phyloP scores from a whole-genome alignment of 1,140 invertebrate genomes.

The Marisa cornuarietis region DNA sequence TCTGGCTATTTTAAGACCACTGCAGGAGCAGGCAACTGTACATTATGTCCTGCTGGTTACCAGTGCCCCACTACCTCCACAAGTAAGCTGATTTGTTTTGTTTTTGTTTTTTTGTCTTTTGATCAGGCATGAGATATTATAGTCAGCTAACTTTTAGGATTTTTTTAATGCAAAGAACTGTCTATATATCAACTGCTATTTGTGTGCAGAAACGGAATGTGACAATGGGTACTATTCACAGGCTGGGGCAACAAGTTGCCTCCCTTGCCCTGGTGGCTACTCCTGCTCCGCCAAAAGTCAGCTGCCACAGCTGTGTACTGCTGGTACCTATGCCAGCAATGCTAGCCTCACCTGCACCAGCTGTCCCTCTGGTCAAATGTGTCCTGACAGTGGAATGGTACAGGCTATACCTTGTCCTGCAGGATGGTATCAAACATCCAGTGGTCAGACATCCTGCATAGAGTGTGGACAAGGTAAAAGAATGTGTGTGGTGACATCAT shows the following conservation, averaged over 20 bases:
- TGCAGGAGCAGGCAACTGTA: slow-evolving; percentile 35
- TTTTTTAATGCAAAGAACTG: not conserved
- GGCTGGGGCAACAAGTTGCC: slow-evolving; percentile 43
- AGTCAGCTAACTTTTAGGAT: too few relatives aligned
- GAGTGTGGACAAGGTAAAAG: slow-evolving; percentile 51
- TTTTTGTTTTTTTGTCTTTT: too few relatives aligned
- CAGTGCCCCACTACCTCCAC: slow-evolving; percentile 36
- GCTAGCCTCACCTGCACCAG: slow-evolving; percentile 38
- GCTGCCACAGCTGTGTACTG: slow-evolving; percentile 44
- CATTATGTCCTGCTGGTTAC: slow-evolving; percentile 42
- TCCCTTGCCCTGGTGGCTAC: slow-evolving; percentile 50
- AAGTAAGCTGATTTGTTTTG: slow-evolving; percentile 16
- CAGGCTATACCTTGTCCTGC: slow-evolving; percentile 40
- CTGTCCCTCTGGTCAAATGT: slow-evolving; percentile 49
- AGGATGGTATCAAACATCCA: slow-evolving; percentile 51
- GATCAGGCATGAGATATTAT: too few relatives aligned
- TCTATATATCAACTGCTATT: not conserved
- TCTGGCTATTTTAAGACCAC: slow-evolving; percentile 36
- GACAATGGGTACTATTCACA: slow-evolving; percentile 45
- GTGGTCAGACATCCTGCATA: slow-evolving; percentile 49
- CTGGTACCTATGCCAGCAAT: slow-evolving; percentile 47
- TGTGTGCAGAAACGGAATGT: slow-evolving; percentile 25
- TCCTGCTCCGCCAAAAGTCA: slow-evolving; percentile 35
- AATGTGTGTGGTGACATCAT: too few relatives aligned
- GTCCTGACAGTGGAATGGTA: slow-evolving; percentile 44